Evolutionary conservation across 2,888 invertebrate species (phyloP).

Genomic region (Agapostemon virescens): DNA sequence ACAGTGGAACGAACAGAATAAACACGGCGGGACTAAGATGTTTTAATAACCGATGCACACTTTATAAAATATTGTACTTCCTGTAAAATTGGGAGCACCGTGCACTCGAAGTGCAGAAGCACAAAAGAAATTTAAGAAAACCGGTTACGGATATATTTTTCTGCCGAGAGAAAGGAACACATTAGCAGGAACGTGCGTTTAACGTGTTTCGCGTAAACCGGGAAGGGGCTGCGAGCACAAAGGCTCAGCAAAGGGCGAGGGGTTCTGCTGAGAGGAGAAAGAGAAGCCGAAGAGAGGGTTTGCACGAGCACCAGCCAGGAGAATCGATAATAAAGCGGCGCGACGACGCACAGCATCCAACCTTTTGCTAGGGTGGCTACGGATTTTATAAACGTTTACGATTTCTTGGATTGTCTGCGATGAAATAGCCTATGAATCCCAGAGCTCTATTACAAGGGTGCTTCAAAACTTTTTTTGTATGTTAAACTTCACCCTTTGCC

Average conservation of each 20-base stretch:
- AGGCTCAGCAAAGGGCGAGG: conserved; percentile 59
- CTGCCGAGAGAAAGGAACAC: conserved; percentile 2
- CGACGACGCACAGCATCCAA: conserved; percentile 75
- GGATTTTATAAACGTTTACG: conserved; percentile 35
- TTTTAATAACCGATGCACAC: neutral
- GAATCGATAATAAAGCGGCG: conserved; percentile 78
- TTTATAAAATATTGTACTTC: neutral
- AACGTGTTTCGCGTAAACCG: conserved; percentile 49
- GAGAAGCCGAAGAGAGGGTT: conserved; percentile 53
- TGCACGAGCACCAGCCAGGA: conserved; percentile 63
- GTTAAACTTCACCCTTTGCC: neutral
- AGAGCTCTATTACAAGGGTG: neutral
- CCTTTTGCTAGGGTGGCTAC: conserved; percentile 26
- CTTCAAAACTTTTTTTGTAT: neutral
- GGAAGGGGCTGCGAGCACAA: conserved; percentile 64
- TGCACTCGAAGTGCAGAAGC: neutral
- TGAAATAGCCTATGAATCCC: neutral
- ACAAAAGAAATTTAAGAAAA: neutral
- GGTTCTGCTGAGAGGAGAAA: conserved; percentile 38
- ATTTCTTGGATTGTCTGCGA: conserved; percentile 7
- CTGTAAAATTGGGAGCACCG: neutral
- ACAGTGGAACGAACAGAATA: neutral
- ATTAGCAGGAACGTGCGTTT: conserved; percentile 24
- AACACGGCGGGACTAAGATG: neutral
- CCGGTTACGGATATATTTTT: conserved; percentile 16